Evolutionary conservation across 2,113 vertebrate species (phyloP).

Genomic region (Sylvietta virens): DNA sequence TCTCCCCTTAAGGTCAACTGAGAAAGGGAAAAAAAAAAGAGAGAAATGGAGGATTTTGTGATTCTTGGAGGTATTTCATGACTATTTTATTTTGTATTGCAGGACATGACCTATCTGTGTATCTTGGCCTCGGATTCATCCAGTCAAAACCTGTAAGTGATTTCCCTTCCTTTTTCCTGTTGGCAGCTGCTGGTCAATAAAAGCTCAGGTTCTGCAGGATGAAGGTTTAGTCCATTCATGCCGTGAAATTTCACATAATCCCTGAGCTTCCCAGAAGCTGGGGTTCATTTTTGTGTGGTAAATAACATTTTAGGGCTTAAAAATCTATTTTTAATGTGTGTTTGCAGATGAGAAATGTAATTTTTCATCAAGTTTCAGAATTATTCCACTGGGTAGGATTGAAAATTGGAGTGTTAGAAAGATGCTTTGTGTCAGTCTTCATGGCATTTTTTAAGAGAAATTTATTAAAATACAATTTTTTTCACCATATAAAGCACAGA

Average conservation of each 20-base stretch:
- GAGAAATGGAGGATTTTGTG: neutral
- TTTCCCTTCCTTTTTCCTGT: neutral
- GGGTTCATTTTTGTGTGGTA: accelerated
- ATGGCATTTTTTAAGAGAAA: neutral
- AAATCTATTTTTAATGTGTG: neutral
- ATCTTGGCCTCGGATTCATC: constrained; percentile 83
- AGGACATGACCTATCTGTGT: constrained; percentile 88
- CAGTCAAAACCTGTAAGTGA: constrained; percentile 84
- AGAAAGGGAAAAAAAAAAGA: neutral
- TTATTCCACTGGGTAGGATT: neutral
- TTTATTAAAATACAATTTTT: neutral
- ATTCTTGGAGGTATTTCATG: neutral
- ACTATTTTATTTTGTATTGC: neutral
- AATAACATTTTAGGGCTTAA: neutral
- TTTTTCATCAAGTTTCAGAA: neutral
- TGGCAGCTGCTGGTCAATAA: neutral
- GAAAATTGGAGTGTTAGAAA: neutral
- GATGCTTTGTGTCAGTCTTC: neutral
- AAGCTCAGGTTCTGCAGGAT: neutral
- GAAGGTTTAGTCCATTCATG: neutral
- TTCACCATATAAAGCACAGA: neutral
- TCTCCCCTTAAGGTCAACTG: neutral
- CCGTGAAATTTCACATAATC: neutral
- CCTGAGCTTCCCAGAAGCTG: neutral
- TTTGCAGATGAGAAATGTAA: neutral